Percentiles rank a stretch among this genome's conserved stretches.
phyloP scores from a whole-genome alignment of 2,797 vertebrate species.

The Geotrypetes seraphini region DNA sequence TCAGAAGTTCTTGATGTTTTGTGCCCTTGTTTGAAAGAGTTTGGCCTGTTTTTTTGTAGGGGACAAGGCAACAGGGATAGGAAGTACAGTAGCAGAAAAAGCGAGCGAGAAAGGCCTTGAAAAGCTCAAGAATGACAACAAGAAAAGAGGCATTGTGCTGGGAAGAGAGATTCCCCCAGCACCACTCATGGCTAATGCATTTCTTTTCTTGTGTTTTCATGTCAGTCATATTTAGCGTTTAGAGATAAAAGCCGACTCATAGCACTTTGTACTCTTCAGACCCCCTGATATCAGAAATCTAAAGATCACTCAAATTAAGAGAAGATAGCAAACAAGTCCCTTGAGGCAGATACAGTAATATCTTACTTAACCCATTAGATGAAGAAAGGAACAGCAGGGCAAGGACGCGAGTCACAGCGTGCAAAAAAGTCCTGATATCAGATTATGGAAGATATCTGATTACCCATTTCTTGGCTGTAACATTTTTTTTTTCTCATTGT shows the following conservation, averaged over 20 bases:
- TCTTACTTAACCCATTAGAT: conserved; percentile 35
- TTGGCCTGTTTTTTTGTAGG: no score
- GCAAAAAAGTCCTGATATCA: no score
- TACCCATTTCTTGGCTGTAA: neutral
- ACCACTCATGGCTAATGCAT: conserved; percentile 34
- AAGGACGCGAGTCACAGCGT: no score
- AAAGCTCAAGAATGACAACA: no score
- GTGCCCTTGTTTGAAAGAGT: no score
- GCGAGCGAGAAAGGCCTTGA: neutral
- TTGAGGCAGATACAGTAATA: conserved; percentile 18
- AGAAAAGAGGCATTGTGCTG: conserved; percentile 13
- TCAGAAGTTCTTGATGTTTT: no score
- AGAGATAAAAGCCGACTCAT: conserved; percentile 33
- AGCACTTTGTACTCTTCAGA: conserved; percentile 37
- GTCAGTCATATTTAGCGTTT: conserved; percentile 40
- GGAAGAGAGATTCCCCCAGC: conserved; percentile 35
- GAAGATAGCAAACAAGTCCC: conserved; percentile 37
- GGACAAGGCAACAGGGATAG: conserved; percentile 1
- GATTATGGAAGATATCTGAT: conserved; percentile 5
- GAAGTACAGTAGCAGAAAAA: no score
- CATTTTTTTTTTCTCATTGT: neutral
- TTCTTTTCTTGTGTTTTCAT: conserved; percentile 19
- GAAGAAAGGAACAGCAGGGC: conserved; percentile 20
- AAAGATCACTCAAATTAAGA: conserved; percentile 48
- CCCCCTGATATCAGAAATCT: conserved; percentile 30